Conservation (phyloP, 64 coral and sea anemone species). For the Montipora efflorescens region DNA sequence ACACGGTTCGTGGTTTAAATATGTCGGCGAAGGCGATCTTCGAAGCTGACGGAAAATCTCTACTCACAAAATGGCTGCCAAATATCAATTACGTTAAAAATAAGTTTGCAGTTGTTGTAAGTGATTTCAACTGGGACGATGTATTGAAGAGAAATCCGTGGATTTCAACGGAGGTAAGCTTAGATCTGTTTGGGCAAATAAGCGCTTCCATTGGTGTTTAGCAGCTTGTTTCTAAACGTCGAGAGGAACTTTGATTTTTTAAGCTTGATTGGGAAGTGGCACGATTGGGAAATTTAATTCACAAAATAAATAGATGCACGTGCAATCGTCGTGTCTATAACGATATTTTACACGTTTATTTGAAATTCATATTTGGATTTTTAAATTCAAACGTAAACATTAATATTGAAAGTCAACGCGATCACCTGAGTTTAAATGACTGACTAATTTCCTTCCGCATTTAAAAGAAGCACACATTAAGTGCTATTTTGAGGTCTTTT, state of each 20-base stretch:
- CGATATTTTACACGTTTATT: neutral
- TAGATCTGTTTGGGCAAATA: neutral
- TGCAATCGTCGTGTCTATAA: neutral
- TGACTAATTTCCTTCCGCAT: no score
- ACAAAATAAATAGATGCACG: neutral
- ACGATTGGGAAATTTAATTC: no score
- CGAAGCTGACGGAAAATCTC: conserved; percentile 86
- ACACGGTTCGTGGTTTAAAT: neutral
- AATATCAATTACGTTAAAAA: conserved; percentile 70
- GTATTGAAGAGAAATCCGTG: conserved; percentile 76
- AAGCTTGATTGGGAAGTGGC: no score
- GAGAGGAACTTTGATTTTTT: no score
- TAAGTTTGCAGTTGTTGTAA: conserved; percentile 61
- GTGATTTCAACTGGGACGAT: conserved; percentile 83
- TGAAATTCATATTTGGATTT: neutral
- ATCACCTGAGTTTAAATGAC: no score
- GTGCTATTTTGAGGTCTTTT: no score
- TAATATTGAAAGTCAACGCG: no score
- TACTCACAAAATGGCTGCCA: conserved; percentile 66
- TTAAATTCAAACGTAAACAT: no score
- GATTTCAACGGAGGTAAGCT: conserved; percentile 71
- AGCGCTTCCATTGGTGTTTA: neutral
- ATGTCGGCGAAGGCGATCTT: conserved; percentile 93
- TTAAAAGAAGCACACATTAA: no score
- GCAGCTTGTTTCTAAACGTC: neutral